Evolutionary conservation across 2,113 vertebrate species (phyloP), one percentile per base, ranked within the genome.

Genomic region (Gadus macrocephalus): DNA sequence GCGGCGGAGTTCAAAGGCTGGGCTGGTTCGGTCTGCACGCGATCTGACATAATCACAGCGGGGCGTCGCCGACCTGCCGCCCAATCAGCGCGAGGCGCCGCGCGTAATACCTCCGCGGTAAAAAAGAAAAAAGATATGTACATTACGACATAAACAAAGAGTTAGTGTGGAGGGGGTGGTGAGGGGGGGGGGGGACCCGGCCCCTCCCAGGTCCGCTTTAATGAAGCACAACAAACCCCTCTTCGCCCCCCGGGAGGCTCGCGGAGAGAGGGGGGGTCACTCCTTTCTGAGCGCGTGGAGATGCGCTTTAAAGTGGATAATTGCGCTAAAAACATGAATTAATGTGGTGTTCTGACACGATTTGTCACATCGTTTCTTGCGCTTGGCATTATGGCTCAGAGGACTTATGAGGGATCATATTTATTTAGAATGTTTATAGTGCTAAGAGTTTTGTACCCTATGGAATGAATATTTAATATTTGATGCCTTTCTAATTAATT

Each of bases 1-100:
- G 94, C 94, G 92, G 94, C 84, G 92, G 93, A 94, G 94, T 95
- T 95, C 93, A 95, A 96, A 96, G 95, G 93, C 94, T 92, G 93
- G 91, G 92, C 94, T 94, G 95, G 91, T 93, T 91, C 82, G 91
- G 90, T 92, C 91, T 66, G 92, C 93, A 92, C 89, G 93, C 94
- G 88, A 93, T 93, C 93, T 95, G 95, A 95, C 94, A 94, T 94
- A 94, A 94, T 93, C 92, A 91, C 91, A 17, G 42, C 42, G 91
- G 93, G 95, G 95, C 94, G 95, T 93, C 90, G 80, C 90, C 91
- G 91, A 92, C 92, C 93, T 91, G 93, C 77, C 93, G 81, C 92
- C 94, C 96, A 98, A 98, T 98, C 94, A 96, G 95, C 94, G 78
- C 72, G 88, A 87, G 90, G 85, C 11, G 55, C 55, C 5, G 55